These are phyloP conservation scores for Euglossa dilemma DNA, from an alignment of 1,140 invertebrate genomes.

Conservation along the genomic window DNA sequence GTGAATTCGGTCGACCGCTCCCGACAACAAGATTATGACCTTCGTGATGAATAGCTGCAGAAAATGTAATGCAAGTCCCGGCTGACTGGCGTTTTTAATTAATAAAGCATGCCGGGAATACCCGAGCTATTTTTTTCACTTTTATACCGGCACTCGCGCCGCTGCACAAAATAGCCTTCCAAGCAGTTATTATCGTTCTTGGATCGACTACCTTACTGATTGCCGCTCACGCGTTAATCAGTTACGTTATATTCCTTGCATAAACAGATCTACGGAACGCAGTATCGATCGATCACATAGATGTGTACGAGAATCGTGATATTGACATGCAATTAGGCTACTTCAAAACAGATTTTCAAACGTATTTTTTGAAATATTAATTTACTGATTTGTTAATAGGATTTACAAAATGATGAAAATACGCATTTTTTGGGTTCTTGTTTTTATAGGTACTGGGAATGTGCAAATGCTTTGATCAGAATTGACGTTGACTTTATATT, in stretches of 20 bases:
- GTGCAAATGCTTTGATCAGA: too few species aligned
- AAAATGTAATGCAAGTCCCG: neutral
- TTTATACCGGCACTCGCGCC: neutral
- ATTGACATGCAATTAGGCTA: too few species aligned
- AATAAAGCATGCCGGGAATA: slow-evolving; percentile 31
- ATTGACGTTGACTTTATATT: too few species aligned
- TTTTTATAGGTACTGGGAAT: too few species aligned
- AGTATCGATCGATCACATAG: neutral
- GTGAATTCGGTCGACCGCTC: slow-evolving; percentile 5
- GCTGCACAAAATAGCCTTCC: neutral
- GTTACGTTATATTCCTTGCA: neutral
- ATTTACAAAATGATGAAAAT: too few species aligned
- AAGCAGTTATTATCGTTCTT: neutral
- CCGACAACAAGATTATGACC: slow-evolving; percentile 25
- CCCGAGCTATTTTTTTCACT: slow-evolving; percentile 16
- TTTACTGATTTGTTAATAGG: too few species aligned
- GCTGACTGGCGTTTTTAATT: slow-evolving; percentile 45
- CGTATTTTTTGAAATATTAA: too few species aligned
- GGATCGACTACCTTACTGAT: neutral
- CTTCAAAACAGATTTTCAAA: too few species aligned
- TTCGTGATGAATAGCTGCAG: slow-evolving; percentile 25
- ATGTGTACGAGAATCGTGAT: too few species aligned
- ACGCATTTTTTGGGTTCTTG: too few species aligned
- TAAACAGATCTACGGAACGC: neutral
- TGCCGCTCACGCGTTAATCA: neutral